Percentiles rank a stretch among this genome's conserved stretches.
Conservation (phyloP, 2,888 invertebrate species). For the Rhogogaster chlorosoma region DNA sequence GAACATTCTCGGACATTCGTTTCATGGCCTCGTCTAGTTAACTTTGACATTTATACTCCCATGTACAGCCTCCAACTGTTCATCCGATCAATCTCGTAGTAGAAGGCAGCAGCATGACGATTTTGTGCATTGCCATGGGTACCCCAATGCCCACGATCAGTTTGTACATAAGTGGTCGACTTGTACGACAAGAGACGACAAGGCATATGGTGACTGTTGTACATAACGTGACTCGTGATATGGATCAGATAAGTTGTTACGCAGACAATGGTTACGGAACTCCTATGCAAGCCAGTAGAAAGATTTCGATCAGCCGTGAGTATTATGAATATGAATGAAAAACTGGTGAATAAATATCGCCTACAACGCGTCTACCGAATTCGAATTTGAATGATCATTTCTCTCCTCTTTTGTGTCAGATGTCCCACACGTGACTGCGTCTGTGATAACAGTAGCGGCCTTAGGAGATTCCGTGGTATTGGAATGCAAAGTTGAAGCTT, state of each 20-base stretch:
- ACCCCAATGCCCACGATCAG: slow-evolving; percentile 92
- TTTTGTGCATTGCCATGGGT: slow-evolving; percentile 91
- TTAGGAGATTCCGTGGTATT: slow-evolving; percentile 88
- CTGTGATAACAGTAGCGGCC: slow-evolving; percentile 88
- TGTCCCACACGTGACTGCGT: slow-evolving; percentile 87
- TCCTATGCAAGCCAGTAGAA: slow-evolving; percentile 91
- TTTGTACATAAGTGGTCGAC: slow-evolving; percentile 87
- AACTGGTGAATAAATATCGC: not conserved
- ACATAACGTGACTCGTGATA: slow-evolving; percentile 90
- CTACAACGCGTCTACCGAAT: not conserved
- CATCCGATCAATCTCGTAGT: slow-evolving; percentile 91
- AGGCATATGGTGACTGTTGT: slow-evolving; percentile 93
- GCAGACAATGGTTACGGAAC: slow-evolving; percentile 94
- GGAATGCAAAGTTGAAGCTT: slow-evolving; percentile 88
- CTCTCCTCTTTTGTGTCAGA: slow-evolving; percentile 78
- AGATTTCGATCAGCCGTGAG: slow-evolving; percentile 91
- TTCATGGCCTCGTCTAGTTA: not conserved
- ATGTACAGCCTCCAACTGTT: slow-evolving; percentile 88
- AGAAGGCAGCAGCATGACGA: slow-evolving; percentile 92
- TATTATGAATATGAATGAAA: slow-evolving; percentile 59
- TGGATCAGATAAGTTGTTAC: slow-evolving; percentile 93
- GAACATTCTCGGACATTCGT: not conserved
- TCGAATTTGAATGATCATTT: not conserved
- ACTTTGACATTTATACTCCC: slow-evolving; percentile 55
- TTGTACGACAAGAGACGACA: slow-evolving; percentile 91